Evolutionary conservation across 2,113 vertebrate species (phyloP).

Genomic region (Esox niger): DNA sequence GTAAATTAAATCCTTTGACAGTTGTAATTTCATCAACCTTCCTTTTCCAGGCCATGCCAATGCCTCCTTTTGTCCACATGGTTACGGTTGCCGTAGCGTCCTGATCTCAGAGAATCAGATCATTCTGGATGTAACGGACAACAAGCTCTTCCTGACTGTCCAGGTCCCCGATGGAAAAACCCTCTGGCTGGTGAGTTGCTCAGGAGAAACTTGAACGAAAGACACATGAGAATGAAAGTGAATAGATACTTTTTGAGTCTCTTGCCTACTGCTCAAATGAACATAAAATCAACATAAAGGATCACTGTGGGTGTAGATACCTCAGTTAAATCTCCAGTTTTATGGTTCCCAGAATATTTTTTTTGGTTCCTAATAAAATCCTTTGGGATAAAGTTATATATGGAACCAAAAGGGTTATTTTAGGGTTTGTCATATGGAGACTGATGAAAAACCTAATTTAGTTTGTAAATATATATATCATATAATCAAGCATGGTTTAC

Average conservation of each 20-base stretch:
- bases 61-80: conserved; percentile 89
- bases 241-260: not conserved
- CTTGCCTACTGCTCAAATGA: not conserved
- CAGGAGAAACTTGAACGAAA: not conserved
- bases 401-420: too few species aligned
- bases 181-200: conserved; percentile 86
- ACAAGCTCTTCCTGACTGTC: conserved; percentile 82
- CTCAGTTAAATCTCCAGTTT: too few species aligned
- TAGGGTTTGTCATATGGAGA: too few species aligned
- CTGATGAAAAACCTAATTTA: too few species aligned
- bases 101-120: conserved; percentile 84
- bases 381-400: not conserved
- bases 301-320: not conserved
- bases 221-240: not conserved
- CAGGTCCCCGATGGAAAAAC: conserved; percentile 82
- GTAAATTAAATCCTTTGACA: not conserved
- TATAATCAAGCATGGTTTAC: too few species aligned
- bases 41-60: conserved; percentile 80
- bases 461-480: too few species aligned
- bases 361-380: too few species aligned
- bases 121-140: conserved; percentile 86
- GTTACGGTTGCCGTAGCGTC: conserved; percentile 85
- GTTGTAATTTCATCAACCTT: not conserved
- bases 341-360: too few species aligned
- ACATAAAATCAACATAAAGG: not conserved